Conservation (phyloP, 2,888 invertebrate species). For the Cephalotes varians region DNA sequence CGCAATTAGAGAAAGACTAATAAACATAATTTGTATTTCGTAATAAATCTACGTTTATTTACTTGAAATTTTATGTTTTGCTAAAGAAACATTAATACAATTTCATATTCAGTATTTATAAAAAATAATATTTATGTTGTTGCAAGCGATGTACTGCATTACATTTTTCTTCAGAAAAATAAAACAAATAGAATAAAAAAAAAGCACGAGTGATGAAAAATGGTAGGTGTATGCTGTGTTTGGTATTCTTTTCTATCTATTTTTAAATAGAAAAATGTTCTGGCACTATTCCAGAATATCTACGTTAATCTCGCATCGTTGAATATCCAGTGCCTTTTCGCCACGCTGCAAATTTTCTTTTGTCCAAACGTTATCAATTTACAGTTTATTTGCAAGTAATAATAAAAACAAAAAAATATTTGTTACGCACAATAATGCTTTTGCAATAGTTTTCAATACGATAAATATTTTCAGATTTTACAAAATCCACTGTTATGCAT, state of each 20-base stretch:
- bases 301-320: constrained; percentile 3
- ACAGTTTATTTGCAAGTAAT: background rate
- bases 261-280: constrained; percentile 37
- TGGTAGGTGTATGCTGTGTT: background rate
- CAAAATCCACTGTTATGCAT: background rate
- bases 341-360: background rate
- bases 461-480: background rate
- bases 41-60: background rate
- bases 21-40: background rate
- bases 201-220: constrained; percentile 17
- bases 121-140: constrained; percentile 5
- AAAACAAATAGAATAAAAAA: background rate
- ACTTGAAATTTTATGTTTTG: background rate
- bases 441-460: background rate
- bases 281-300: constrained; percentile 44
- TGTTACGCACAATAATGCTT: background rate
- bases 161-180: background rate
- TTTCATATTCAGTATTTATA: background rate
- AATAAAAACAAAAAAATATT: background rate
- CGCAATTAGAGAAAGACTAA: background rate
- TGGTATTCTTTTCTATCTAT: constrained; percentile 32
- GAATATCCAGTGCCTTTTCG: background rate
- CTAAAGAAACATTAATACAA: background rate
- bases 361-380: constrained; percentile 14
- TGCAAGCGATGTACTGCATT: background rate